Conservation (phyloP, 2,888 invertebrate species). For the Agonum fuliginosum region DNA sequence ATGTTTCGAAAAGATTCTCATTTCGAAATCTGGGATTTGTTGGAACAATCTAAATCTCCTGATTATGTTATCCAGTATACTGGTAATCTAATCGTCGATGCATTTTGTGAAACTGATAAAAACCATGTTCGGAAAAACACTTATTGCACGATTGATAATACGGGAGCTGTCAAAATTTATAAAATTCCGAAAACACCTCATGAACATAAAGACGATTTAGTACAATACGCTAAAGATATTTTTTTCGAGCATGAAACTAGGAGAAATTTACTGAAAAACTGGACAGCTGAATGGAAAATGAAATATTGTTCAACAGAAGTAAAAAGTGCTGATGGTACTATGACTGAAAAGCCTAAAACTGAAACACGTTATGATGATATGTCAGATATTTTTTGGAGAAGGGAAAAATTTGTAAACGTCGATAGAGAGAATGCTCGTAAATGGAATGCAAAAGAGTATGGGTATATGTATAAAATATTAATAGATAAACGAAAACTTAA, state of each 20-base stretch:
- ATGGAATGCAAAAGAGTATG: slow-evolving; percentile 80
- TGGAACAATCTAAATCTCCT: slow-evolving; percentile 74
- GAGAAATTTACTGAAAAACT: slow-evolving; percentile 70
- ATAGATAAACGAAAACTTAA: slow-evolving; percentile 79
- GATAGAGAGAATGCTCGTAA: slow-evolving; percentile 72
- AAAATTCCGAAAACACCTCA: slow-evolving; percentile 71
- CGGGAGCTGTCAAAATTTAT: slow-evolving; percentile 81
- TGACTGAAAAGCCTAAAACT: not conserved
- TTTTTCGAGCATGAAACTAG: slow-evolving; percentile 70
- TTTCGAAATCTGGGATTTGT: slow-evolving; percentile 88
- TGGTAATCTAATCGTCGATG: slow-evolving; percentile 39
- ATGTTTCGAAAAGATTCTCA: slow-evolving; percentile 83
- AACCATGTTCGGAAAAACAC: slow-evolving; percentile 46
- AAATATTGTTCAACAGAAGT: slow-evolving; percentile 64
- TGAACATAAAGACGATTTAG: slow-evolving; percentile 8
- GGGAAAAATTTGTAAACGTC: slow-evolving; percentile 68
- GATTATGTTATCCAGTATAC: slow-evolving; percentile 35
- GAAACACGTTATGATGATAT: slow-evolving; percentile 1
- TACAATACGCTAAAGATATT: slow-evolving; percentile 11
- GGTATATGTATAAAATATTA: slow-evolving; percentile 79
- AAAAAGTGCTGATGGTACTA: slow-evolving; percentile 62
- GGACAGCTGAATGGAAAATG: slow-evolving; percentile 71
- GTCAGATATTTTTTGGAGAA: slow-evolving; percentile 51
- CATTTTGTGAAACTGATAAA: slow-evolving; percentile 33
- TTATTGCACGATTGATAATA: slow-evolving; percentile 79